Conservation (phyloP, 2,113 vertebrate genomes). For the Aphyosemion australe region DNA sequence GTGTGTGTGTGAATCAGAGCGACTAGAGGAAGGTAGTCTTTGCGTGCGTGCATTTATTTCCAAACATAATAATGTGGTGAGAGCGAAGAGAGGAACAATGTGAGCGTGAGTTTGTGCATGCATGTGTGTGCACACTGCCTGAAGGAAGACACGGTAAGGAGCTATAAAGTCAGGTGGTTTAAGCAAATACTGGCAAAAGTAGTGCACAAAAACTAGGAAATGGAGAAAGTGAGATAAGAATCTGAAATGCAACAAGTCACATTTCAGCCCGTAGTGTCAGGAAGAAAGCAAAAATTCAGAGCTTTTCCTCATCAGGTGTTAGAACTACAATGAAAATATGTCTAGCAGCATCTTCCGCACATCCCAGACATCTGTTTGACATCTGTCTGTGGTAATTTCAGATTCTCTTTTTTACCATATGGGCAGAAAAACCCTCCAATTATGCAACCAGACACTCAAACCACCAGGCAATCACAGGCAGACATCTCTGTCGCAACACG, state of each 20-base stretch:
- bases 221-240: too few species aligned
- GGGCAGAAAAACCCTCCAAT: constrained; percentile 42
- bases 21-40: constrained; percentile 24
- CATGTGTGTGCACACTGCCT: not conserved
- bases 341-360: not conserved
- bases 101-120: too few species aligned
- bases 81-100: not conserved
- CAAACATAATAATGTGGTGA: constrained; percentile 23
- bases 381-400: constrained; percentile 39
- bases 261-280: not conserved
- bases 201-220: too few species aligned
- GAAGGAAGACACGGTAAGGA: constrained; percentile 1
- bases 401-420: constrained; percentile 49
- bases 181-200: constrained; percentile 36
- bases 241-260: too few species aligned
- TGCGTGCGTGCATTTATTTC: constrained; percentile 35
- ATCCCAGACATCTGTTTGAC: constrained; percentile 44
- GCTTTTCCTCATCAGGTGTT: not conserved
- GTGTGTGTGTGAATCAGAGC: constrained; percentile 11
- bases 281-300: not conserved
- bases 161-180: constrained; percentile 29
- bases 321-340: not conserved
- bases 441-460: constrained; percentile 50
- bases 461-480: constrained; percentile 52
- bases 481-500: constrained; percentile 37